Base-by-base conservation (phyloP, 2,888 invertebrate genomes). In the Stegophylla sp. region DNA sequence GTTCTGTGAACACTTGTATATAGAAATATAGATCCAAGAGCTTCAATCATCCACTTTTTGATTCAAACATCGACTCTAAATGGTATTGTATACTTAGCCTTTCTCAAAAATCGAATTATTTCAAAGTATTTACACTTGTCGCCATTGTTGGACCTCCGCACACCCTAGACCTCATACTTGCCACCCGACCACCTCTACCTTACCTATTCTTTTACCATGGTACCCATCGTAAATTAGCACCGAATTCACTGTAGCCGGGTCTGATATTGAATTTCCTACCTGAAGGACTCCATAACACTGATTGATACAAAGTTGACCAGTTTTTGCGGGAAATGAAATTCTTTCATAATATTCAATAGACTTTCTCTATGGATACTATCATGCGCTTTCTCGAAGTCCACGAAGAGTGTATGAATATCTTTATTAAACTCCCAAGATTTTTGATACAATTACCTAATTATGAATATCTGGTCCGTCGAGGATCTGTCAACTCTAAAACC, bases 401-500 rank as follows among this genome's bases (percentile, higher is more conserved):
- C 51, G 17, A 51, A 51, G 17, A 51, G 15, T 17, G 51, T 51
- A 17, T 51, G 51, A 1, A 51, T 17, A 2, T 51, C 51, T 51
- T 51, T 51, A 51, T 51, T 17, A n/a, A n/a, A n/a, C n/a, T n/a
- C n/a, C n/a, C n/a, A n/a, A n/a, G n/a, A n/a, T n/a, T n/a, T n/a
- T n/a, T n/a, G n/a, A n/a, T n/a, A n/a, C n/a, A n/a, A n/a, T n/a
- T n/a, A n/a, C n/a, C n/a, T n/a, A n/a, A n/a, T n/a, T n/a, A n/a
- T n/a, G n/a, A n/a, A 63, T 13, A 63, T 28, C 63, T 28, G 23
- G 15, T 63, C 5, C 23, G 63, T 63, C 13, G 63, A 34, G 28
- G 63, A 63, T 63, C 17, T 63, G 17, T 34, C 63, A 34, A 34
- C 17, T 63, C 34, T 63, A 63, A 63, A 63, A 1, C 28, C 63